phyloP scores from a whole-genome alignment of 92 coral and sea anemone species.

The Plumapathes pennacea region DNA sequence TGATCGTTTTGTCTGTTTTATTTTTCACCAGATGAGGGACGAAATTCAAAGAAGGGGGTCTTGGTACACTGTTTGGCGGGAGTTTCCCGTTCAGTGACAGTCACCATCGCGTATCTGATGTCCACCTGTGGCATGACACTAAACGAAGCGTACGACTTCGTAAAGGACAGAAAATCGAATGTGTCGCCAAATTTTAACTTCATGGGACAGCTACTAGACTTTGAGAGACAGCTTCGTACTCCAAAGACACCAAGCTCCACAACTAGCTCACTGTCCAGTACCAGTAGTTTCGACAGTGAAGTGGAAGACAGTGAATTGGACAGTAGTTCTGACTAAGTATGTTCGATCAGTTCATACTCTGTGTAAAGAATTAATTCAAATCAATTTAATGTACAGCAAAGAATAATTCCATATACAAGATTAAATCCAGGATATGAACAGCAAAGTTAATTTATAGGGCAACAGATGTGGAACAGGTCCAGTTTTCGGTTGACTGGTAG shows the following conservation, averaged over 20 bases:
- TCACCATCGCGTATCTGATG: conserved; percentile 95
- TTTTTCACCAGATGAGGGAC: conserved; percentile 77
- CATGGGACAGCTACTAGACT: conserved; percentile 97
- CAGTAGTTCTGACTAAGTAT: conserved; percentile 15
- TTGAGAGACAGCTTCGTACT: conserved; percentile 74
- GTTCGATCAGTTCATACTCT: neutral
- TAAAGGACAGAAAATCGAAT: conserved; percentile 91
- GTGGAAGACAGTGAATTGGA: conserved; percentile 54
- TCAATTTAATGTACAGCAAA: no score
- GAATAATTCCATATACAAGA: no score
- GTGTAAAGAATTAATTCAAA: neutral
- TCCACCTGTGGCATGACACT: conserved; percentile 65
- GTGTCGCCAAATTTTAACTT: conserved; percentile 96
- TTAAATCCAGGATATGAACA: no score
- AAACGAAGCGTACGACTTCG: conserved; percentile 98
- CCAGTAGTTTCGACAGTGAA: conserved; percentile 76
- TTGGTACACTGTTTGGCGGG: conserved; percentile 95
- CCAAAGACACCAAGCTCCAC: conserved; percentile 87
- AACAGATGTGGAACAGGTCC: no score
- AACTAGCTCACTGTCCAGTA: conserved; percentile 69
- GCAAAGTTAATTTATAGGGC: no score
- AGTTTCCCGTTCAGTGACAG: conserved; percentile 92
- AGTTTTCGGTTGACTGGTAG: no score
- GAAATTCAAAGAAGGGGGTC: conserved; percentile 77
- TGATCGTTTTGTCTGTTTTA: conserved; percentile 10